phyloP scores from a whole-genome alignment of 2,888 invertebrate genomes.

The Latheticus oryzae region DNA sequence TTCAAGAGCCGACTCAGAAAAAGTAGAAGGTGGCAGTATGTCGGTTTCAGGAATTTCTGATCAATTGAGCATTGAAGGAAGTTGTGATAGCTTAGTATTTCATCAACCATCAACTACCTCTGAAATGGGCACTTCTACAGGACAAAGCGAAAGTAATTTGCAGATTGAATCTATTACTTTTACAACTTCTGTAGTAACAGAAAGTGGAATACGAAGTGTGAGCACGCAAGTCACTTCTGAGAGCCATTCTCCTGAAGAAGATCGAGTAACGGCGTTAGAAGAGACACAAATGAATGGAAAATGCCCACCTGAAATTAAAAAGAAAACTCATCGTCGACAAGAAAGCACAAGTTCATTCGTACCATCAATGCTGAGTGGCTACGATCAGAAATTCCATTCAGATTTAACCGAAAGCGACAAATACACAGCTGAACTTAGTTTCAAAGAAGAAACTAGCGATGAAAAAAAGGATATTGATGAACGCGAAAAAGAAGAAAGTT shows the following conservation, averaged over 20 bases:
- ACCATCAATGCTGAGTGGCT: slow-evolving; percentile 51
- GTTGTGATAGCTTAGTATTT: slow-evolving; percentile 57
- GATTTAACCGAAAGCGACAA: slow-evolving; percentile 63
- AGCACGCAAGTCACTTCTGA: slow-evolving; percentile 70
- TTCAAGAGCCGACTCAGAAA: slow-evolving; percentile 64
- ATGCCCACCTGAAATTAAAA: slow-evolving; percentile 57
- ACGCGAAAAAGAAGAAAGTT: slow-evolving; percentile 61
- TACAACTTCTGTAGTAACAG: slow-evolving; percentile 66
- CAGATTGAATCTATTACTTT: slow-evolving; percentile 67
- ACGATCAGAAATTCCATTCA: slow-evolving; percentile 55
- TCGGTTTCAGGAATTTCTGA: slow-evolving; percentile 65
- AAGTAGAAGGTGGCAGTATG: slow-evolving; percentile 62
- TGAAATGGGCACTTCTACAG: slow-evolving; percentile 64
- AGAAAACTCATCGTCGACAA: slow-evolving; percentile 69
- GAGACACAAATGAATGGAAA: slow-evolving; percentile 42
- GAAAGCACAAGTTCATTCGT: slow-evolving; percentile 67
- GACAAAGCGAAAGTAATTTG: slow-evolving; percentile 54
- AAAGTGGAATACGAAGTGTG: slow-evolving; percentile 67
- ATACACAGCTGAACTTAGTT: slow-evolving; percentile 59
- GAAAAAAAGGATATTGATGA: slow-evolving; percentile 67
- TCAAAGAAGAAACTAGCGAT: slow-evolving; percentile 64
- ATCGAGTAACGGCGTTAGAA: slow-evolving; percentile 30
- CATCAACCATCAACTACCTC: slow-evolving; percentile 50
- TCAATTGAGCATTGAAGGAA: slow-evolving; percentile 64
- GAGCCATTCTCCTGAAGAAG: slow-evolving; percentile 53